Evolutionary conservation across 2,888 invertebrate species (phyloP).

Genomic region (Eremobia ochroleuca): DNA sequence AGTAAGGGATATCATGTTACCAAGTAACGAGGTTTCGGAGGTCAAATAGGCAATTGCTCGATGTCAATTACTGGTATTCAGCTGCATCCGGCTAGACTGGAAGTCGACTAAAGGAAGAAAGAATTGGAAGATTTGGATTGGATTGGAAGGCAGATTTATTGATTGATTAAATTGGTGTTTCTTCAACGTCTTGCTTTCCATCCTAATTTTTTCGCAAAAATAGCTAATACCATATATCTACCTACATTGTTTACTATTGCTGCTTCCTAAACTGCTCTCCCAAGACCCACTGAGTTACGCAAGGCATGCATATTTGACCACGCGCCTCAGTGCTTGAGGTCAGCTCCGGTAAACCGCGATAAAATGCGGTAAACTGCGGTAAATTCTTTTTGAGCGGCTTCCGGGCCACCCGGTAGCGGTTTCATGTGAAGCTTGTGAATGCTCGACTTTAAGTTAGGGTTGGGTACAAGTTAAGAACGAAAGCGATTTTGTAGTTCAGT

Average conservation of each 20-base stretch:
- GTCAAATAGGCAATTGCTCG: too few species aligned
- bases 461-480: too few species aligned
- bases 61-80: too few species aligned
- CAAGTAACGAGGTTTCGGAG: too few species aligned
- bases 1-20: too few species aligned
- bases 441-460: constrained; percentile 57
- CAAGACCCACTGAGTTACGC: not conserved
- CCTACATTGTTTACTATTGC: not conserved
- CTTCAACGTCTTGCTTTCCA: not conserved
- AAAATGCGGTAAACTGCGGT: constrained; percentile 42
- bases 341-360: constrained; percentile 38
- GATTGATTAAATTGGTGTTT: not conserved
- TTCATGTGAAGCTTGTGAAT: constrained; percentile 55
- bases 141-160: too few species aligned
- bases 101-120: too few species aligned
- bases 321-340: constrained; percentile 35
- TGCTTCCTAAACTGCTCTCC: not conserved
- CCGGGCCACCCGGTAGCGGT: constrained; percentile 76
- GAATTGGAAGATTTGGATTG: too few species aligned
- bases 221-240: not conserved
- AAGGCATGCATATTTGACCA: constrained; percentile 43
- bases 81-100: too few species aligned
- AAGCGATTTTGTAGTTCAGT: too few species aligned
- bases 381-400: constrained; percentile 68
- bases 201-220: not conserved